phyloP scores from a whole-genome alignment of 2,113 vertebrate species.

The Leucoraja erinaceus region DNA sequence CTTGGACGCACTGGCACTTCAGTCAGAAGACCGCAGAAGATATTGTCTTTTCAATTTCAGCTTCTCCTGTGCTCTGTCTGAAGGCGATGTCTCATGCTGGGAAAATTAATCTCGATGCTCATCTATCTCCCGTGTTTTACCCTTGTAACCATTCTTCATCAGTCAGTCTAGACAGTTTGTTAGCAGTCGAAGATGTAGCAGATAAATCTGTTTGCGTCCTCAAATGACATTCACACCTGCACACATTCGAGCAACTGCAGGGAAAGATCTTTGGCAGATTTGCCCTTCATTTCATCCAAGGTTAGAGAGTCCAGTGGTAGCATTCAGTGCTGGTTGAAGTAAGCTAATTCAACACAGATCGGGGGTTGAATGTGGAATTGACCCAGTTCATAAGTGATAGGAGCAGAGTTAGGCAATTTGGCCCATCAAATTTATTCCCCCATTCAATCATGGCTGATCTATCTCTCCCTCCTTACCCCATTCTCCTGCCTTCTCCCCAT shows the following conservation, averaged over 20 bases:
- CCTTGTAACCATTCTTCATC: not conserved
- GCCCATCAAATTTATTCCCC: too few species aligned
- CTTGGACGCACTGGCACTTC: not conserved
- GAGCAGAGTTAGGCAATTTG: too few species aligned
- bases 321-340: not conserved
- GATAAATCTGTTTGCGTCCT: not conserved
- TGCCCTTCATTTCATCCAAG: not conserved
- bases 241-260: not conserved
- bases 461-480: too few species aligned
- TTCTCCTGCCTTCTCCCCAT: too few species aligned
- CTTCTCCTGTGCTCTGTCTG: not conserved
- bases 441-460: too few species aligned
- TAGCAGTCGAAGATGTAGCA: not conserved
- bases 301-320: not conserved
- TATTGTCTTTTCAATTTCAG: not conserved
- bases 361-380: not conserved
- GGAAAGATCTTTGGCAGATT: not conserved
- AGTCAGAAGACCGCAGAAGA: not conserved
- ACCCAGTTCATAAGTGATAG: not conserved
- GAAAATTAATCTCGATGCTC: not conserved
- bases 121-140: not conserved
- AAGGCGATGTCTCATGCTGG: not conserved
- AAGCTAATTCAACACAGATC: not conserved
- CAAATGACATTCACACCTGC: not conserved
- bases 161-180: not conserved